Evolutionary conservation across 1,140 invertebrate genomes (phyloP).

Genomic region (Cyclina sinensis): DNA sequence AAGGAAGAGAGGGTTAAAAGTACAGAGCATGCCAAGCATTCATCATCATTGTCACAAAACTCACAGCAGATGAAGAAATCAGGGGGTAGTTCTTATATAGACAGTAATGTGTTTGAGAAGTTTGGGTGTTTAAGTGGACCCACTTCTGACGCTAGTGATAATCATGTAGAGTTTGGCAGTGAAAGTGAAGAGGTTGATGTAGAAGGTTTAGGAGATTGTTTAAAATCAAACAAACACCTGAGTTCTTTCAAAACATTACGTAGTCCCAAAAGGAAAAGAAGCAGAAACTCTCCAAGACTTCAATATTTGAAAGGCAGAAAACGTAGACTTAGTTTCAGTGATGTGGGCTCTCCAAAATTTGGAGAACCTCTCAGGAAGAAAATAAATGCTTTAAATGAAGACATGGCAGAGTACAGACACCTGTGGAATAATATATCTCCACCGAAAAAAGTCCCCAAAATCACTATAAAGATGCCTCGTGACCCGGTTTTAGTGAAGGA

Average conservation of each 20-base stretch:
- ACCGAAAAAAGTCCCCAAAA: constrained; percentile 75
- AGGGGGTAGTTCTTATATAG: neutral
- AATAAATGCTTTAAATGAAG: constrained; percentile 44
- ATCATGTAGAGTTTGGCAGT: neutral
- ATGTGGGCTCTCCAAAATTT: constrained; percentile 21
- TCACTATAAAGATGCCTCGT: constrained; percentile 73
- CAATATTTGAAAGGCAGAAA: constrained; percentile 44
- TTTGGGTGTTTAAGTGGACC: constrained; percentile 18
- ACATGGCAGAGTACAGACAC: constrained; percentile 18
- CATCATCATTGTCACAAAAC: neutral
- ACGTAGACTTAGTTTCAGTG: constrained; percentile 50
- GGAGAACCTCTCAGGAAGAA: constrained; percentile 48
- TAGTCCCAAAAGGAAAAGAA: neutral
- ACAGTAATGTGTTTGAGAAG: constrained; percentile 65
- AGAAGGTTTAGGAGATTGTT: constrained; percentile 37
- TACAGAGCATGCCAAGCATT: neutral
- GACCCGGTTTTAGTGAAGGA: constrained; percentile 71
- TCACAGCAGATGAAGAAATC: neutral
- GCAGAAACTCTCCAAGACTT: constrained; percentile 13
- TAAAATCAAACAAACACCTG: neutral
- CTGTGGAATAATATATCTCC: constrained; percentile 63
- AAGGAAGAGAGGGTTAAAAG: neutral
- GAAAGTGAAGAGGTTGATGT: constrained; percentile 60
- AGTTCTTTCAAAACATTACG: too few relatives aligned
- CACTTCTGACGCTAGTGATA: neutral